A percentile compares a stretch with the other conserved stretches of the same genome.
These are phyloP conservation scores for Hecatera dysodea DNA, from an alignment of 2,888 invertebrate species.

Conservation along the genomic window DNA sequence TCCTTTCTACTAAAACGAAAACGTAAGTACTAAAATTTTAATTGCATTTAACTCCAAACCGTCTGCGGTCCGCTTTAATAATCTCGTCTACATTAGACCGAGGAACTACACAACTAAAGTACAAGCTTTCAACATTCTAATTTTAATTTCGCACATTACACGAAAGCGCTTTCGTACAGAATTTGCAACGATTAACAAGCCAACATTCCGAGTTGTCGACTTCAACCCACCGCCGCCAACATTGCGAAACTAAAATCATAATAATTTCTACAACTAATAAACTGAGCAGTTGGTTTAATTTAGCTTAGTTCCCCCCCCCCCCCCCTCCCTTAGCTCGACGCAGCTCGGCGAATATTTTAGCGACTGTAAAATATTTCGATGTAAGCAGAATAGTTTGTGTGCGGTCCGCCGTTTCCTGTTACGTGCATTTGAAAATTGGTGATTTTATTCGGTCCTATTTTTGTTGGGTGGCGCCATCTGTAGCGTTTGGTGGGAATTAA, in stretches of 20 bases:
- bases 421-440: slow-evolving; percentile 56
- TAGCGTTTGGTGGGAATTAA: slow-evolving; percentile 16
- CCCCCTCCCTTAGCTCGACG: slow-evolving; percentile 19
- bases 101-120: slow-evolving; percentile 14
- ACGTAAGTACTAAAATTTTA: slow-evolving; percentile 9
- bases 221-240: slow-evolving; percentile 30
- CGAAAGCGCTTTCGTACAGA: slow-evolving; percentile 46
- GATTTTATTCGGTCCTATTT: slow-evolving; percentile 49
- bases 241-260: slow-evolving; percentile 61
- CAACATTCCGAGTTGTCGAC: slow-evolving; percentile 37
- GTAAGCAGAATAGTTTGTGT: slow-evolving; percentile 64
- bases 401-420: slow-evolving; percentile 57
- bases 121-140: slow-evolving; percentile 50
- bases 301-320: slow-evolving; percentile 51
- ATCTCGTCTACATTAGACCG: slow-evolving; percentile 20
- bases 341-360: slow-evolving; percentile 66
- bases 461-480: slow-evolving; percentile 50
- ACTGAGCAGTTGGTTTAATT: slow-evolving; percentile 61
- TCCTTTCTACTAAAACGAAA: not conserved
- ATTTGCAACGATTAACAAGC: slow-evolving; percentile 53
- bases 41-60: slow-evolving; percentile 24
- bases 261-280: slow-evolving; percentile 63
- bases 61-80: slow-evolving; percentile 16
- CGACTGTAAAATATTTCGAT: slow-evolving; percentile 68
- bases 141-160: slow-evolving; percentile 53